A percentile compares a stretch with the other conserved stretches of the same genome.
phyloP scores from a whole-genome alignment of 2,113 vertebrate genomes.

The Centropus unirufus region DNA sequence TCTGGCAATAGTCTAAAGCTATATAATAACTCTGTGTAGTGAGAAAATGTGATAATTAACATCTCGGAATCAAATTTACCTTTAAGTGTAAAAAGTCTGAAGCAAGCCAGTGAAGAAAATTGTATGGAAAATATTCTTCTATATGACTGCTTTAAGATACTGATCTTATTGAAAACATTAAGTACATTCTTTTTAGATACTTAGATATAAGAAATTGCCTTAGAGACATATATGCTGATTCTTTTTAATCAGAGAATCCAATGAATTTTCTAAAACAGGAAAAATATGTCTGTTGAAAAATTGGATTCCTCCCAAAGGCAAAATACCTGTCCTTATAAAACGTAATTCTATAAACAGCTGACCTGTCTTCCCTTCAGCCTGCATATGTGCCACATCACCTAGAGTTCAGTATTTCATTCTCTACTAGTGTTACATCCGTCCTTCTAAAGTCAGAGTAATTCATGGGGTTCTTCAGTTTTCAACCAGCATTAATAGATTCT shows the following conservation, averaged over 20 bases:
- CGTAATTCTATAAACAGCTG: neutral
- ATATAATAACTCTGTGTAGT: neutral
- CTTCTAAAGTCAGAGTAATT: neutral
- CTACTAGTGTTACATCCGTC: neutral
- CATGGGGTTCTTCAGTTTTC: neutral
- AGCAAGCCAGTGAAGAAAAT: neutral
- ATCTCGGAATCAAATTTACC: neutral
- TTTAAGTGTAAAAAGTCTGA: neutral
- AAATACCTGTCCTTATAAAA: neutral
- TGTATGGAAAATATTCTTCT: neutral
- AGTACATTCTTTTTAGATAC: neutral
- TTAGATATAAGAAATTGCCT: neutral
- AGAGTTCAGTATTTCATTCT: neutral
- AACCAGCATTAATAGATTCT: too few relatives aligned
- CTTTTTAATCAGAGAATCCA: neutral
- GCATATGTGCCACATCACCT: neutral
- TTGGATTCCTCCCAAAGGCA: neutral
- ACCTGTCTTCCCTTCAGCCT: neutral
- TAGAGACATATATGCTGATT: neutral
- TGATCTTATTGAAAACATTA: neutral
- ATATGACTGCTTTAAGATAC: neutral
- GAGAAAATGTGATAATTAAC: neutral
- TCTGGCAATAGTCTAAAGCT: neutral
- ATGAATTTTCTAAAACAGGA: neutral
- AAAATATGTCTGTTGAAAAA: neutral